Conservation (phyloP, 2,797 vertebrate species). For the Diglossa cyanea region DNA sequence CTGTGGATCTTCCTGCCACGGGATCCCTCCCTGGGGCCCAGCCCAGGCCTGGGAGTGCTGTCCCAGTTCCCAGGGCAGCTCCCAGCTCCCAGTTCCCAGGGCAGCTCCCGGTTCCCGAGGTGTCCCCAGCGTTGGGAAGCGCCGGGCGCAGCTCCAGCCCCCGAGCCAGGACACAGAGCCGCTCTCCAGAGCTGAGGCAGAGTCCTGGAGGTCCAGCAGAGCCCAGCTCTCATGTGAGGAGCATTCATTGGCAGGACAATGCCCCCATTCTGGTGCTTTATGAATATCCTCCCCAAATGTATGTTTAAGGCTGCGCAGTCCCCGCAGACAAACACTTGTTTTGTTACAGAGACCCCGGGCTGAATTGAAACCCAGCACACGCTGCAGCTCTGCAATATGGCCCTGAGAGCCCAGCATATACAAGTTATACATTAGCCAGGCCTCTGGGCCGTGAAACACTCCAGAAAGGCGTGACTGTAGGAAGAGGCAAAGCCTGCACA, state of each 20-base stretch:
- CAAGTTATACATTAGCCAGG: not conserved
- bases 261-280: not conserved
- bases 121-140: not conserved
- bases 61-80: not conserved
- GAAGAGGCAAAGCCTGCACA: not conserved
- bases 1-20: fast-evolving
- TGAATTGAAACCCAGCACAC: fast-evolving
- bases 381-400: not conserved
- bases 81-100: not conserved
- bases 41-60: not conserved
- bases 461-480: not conserved
- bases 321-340: not conserved
- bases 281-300: constrained; percentile 57
- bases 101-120: not conserved
- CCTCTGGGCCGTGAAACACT: fast-evolving
- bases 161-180: not conserved
- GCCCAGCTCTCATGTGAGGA: not conserved
- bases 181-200: not conserved
- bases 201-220: not conserved
- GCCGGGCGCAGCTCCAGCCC: not conserved
- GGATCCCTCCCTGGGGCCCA: not conserved
- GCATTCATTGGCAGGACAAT: constrained; percentile 22
- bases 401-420: fast-evolving
- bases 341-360: not conserved
- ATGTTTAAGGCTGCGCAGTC: constrained; percentile 26